Base-by-base conservation (phyloP, 1,140 invertebrate genomes). In the Rhagoletis zephyria region DNA sequence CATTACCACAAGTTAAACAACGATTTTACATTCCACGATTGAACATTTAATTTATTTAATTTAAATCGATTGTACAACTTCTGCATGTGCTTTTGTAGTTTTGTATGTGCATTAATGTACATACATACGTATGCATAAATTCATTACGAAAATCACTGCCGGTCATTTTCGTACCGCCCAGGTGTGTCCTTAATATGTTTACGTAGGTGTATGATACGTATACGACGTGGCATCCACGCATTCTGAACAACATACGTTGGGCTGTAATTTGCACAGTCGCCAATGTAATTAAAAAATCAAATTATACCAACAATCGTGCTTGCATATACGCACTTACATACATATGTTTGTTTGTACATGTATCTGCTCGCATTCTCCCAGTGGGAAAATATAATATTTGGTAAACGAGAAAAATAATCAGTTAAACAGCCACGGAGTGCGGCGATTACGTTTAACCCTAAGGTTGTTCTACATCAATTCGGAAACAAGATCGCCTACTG, bases 281-380 rank as follows among this genome's bases (percentile, higher is more conserved):
- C 74, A 30, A 81, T 81, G 74, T 48, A 81, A 81, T 81, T 56
- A 81, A 81, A 56, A 77, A 81, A 45, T n/a, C n/a, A 81, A 81
- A 81, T 81, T 81, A 81, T 56, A 81, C 74, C 74, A 81, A 81
- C 48, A 81, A 56, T 81, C 48, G 56, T 56, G 70, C 14, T 77
- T 77, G 16, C 45, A 45, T 45, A 77, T 51, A 48, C 48, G 4
- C n/a, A 64, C 16, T 4, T n/a, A n/a, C 63, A n/a, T n/a, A n/a
- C 59, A 60, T 60, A 12, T 7, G 61, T 4, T 7, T 63, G 12
- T 63, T 4, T 63, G 61, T 63, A 4, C 61, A 63, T 63, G 12
- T 63, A 14, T 63, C 4, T 12, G 61, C 16, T 60, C 59, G 59
- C 12, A 60, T 60, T 6, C 59, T 30, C 30, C 30, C 30, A 30